These are phyloP conservation scores for Bradysia coprophila DNA, from an alignment of 1,140 invertebrate genomes.

Conservation along the genomic window DNA sequence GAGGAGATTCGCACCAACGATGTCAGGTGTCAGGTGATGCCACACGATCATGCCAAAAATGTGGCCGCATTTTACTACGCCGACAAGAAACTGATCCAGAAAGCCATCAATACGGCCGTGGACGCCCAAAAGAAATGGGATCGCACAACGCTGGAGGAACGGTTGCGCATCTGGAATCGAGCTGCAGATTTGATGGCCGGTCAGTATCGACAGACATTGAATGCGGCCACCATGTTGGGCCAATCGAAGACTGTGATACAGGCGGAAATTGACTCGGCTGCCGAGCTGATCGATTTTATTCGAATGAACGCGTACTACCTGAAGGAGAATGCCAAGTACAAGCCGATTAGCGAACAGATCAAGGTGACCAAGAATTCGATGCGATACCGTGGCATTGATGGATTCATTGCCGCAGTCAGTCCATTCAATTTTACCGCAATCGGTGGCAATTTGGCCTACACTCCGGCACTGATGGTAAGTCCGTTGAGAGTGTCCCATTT, in stretches of 20 bases:
- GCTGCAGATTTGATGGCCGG: constrained; percentile 83
- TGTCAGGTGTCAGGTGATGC: constrained; percentile 55
- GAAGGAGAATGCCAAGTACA: constrained; percentile 69
- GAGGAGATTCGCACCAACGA: constrained; percentile 63
- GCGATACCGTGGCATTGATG: constrained; percentile 84
- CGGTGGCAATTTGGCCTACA: constrained; percentile 90
- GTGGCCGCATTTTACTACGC: constrained; percentile 89
- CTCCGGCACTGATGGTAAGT: constrained; percentile 77
- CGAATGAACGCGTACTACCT: constrained; percentile 85
- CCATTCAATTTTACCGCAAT: constrained; percentile 99
- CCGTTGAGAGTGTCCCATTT: too few relatives aligned
- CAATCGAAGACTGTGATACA: constrained; percentile 92
- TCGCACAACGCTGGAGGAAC: constrained; percentile 51
- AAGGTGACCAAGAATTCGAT: constrained; percentile 64
- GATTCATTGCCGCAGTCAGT: constrained; percentile 94
- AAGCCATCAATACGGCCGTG: constrained; percentile 66
- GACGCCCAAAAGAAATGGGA: constrained; percentile 78
- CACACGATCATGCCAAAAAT: constrained; percentile 73
- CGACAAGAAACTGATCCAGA: constrained; percentile 58
- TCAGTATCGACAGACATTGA: constrained; percentile 76
- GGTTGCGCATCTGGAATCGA: constrained; percentile 59
- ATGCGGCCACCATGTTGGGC: constrained; percentile 94
- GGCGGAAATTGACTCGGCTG: constrained; percentile 94
- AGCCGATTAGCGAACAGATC: constrained; percentile 68
- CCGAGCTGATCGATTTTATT: constrained; percentile 93